These are phyloP conservation scores for Euthynnus affinis DNA, from an alignment of 2,797 vertebrate genomes.

Conservation along the genomic window DNA sequence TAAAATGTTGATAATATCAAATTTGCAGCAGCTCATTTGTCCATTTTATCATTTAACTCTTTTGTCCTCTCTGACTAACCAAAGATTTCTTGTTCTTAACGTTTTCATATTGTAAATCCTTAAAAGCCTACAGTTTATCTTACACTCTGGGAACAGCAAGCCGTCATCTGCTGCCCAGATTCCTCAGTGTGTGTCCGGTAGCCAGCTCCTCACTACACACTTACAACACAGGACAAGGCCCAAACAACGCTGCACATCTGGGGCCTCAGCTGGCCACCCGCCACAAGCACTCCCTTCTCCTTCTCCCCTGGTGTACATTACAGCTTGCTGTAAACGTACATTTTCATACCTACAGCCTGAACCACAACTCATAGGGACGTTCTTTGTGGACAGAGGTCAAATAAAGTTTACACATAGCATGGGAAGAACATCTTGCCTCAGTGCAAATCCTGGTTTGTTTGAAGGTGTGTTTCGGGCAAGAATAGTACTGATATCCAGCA, in stretches of 20 bases:
- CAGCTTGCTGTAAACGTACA: conserved; percentile 65
- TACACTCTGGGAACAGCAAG: conserved; percentile 43
- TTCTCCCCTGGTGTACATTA: conserved; percentile 59
- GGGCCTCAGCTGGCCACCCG: conserved; percentile 72
- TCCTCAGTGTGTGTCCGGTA: conserved; percentile 73
- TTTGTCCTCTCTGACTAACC: conserved; percentile 13
- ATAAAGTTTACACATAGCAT: conserved; percentile 56
- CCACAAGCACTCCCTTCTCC: conserved; percentile 59
- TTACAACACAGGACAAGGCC: conserved; percentile 73
- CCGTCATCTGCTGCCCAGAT: conserved; percentile 79
- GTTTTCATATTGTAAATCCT: conserved; percentile 43
- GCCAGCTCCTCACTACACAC: conserved; percentile 66
- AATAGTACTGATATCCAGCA: conserved; percentile 36
- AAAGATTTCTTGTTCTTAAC: conserved; percentile 27
- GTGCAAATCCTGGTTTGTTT: conserved; percentile 42
- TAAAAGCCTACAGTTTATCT: conserved; percentile 57
- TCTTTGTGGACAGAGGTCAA: conserved; percentile 64
- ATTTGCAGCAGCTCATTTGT: neutral
- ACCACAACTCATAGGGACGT: conserved; percentile 45
- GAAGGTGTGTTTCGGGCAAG: conserved; percentile 42
- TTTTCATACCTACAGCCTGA: conserved; percentile 64
- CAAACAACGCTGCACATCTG: conserved; percentile 80
- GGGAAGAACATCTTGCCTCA: conserved; percentile 39
- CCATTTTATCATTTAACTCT: neutral
- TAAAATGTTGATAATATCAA: neutral